Evolutionary conservation across 2,797 vertebrate genomes (phyloP), one percentile per base, ranked within the genome.

Genomic region (Muscicapa comitata): DNA sequence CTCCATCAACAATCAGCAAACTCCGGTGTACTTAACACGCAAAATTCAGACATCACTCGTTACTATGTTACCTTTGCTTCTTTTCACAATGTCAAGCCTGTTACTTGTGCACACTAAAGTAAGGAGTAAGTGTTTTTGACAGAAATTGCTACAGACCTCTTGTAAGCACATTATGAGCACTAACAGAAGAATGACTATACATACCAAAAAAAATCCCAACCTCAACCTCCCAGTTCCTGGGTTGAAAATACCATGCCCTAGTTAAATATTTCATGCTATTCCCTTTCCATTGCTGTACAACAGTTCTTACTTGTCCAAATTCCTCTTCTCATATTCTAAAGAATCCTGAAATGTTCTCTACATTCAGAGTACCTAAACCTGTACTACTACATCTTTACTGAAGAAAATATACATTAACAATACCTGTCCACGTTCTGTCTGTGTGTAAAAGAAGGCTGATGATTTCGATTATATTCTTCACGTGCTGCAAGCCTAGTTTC

Each of bases 401-500:
- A 50, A 76, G n/a, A 68, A 48, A 75, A 86, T 9, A 29, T 0
- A 15, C 15, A 20, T 29, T 23, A 81, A 51, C 37, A 37, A 82
- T 97, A 99, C 99, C 99, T 99, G 80, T 91, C 93, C 28, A 97
- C 87, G 59, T 98, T 98, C 88, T 99, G 97, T 24, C 88, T 43
- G 59, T 99, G 99, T 54, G 97, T 98, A 47, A 98, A 96, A 13
- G 37, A 54, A 3, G 99, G 98, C 42, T 93, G 98, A 90, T 95
- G 98, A 28, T 76, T 97, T 95, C 71, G 97, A 67, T 98, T 99
- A 84, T 98, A 98, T 53, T 98, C 97, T 87, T 99, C 98, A 97
- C 99, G 97, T 45, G 98, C 98, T 93, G 97, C 94, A 76, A 98
- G 97, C 53, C 98, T 98, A 17, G 97, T 92, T 95, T 98, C 98